These are phyloP conservation scores for Parnassius smintheus DNA, from an alignment of 2,888 invertebrate species.

Conservation along the genomic window DNA sequence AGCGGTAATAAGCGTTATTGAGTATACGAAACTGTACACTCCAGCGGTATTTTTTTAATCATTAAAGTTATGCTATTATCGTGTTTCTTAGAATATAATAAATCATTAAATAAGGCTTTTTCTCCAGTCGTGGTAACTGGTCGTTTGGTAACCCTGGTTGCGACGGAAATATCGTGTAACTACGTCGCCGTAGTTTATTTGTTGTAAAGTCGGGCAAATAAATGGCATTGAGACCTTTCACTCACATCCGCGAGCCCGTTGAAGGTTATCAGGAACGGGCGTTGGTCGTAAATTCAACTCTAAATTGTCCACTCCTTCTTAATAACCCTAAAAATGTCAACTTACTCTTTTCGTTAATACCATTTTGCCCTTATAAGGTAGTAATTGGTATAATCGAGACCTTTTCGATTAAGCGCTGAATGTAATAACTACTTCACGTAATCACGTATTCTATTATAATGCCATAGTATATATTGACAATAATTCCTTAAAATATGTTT, in stretches of 20 bases:
- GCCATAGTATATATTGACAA: too few species aligned
- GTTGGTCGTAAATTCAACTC: slow-evolving; percentile 29
- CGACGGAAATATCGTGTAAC: slow-evolving; percentile 31
- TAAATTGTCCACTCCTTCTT: slow-evolving; percentile 26
- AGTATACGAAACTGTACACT: too few species aligned
- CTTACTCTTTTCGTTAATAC: slow-evolving; percentile 1
- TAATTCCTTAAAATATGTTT: too few species aligned
- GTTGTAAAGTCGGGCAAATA: slow-evolving; percentile 33
- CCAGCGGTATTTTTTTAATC: too few species aligned
- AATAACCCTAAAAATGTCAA: slow-evolving; percentile 22
- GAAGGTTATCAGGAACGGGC: slow-evolving; percentile 57
- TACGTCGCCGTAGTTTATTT: slow-evolving; percentile 29
- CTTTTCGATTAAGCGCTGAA: slow-evolving; percentile 1
- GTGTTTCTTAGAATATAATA: too few species aligned
- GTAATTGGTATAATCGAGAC: neutral
- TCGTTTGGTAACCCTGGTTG: slow-evolving; percentile 17
- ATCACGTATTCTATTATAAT: neutral
- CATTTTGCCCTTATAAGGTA: neutral
- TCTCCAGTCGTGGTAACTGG: slow-evolving; percentile 7
- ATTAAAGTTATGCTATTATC: too few species aligned
- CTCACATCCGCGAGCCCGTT: slow-evolving; percentile 40
- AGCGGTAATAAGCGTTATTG: too few species aligned
- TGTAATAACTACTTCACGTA: neutral
- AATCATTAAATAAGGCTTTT: neutral
- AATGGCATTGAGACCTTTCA: slow-evolving; percentile 64